Evolutionary conservation across 2,113 vertebrate genomes (phyloP).

Genomic region (Amblyornis subalaris): DNA sequence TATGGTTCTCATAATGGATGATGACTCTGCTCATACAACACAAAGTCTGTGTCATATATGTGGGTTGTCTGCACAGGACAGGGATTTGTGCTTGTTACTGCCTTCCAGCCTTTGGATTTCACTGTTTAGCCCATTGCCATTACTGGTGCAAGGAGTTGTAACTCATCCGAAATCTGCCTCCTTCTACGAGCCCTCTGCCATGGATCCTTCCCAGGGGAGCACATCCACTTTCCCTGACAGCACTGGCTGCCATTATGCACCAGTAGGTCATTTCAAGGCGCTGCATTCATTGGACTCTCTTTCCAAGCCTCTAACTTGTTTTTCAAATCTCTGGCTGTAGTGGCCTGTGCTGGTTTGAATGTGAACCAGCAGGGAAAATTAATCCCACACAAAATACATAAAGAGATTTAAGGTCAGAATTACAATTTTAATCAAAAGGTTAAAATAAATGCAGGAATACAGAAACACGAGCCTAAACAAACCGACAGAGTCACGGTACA

Average conservation of each 20-base stretch:
- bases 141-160: background rate
- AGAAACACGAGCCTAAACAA: no score
- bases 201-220: background rate
- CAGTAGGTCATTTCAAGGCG: background rate
- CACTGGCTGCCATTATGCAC: background rate
- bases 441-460: no score
- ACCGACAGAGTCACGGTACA: no score
- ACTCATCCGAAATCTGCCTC: accelerated
- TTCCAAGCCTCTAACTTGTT: background rate
- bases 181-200: background rate
- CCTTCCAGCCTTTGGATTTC: background rate
- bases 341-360: no score
- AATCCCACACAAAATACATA: no score
- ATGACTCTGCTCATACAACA: background rate
- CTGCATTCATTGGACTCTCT: background rate
- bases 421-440: no score
- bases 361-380: no score
- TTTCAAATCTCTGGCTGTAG: background rate
- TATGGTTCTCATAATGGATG: background rate
- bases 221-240: accelerated
- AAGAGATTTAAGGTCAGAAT: no score
- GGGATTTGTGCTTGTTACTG: background rate
- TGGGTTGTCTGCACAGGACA: background rate
- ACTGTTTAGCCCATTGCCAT: background rate
- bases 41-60: background rate